A percentile compares a stretch with the other conserved stretches of the same genome.
Evolutionary conservation across 2,113 vertebrate species (phyloP).

Genomic region (Noctilio leporinus): DNA sequence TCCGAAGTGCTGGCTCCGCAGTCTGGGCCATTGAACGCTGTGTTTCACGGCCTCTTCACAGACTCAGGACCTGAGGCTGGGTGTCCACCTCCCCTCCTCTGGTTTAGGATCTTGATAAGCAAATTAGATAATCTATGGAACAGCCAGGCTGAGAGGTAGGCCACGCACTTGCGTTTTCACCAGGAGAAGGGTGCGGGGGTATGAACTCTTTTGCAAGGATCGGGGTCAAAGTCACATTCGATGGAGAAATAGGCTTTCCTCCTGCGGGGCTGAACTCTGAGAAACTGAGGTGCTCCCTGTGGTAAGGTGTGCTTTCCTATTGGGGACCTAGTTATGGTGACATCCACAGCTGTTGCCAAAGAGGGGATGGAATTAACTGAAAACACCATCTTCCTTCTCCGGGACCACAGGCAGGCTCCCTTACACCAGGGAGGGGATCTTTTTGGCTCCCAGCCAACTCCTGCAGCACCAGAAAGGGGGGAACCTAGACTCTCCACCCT

Average conservation of each 20-base stretch:
- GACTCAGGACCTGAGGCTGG: neutral
- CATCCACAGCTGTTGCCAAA: no score
- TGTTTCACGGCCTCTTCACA: neutral
- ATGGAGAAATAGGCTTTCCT: neutral
- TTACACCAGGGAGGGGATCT: neutral
- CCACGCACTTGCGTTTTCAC: neutral
- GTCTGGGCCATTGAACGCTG: neutral
- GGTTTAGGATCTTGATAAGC: neutral
- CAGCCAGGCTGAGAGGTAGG: neutral
- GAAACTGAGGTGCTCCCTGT: neutral
- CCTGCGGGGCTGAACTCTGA: neutral
- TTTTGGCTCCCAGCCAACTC: neutral
- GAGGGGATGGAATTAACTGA: neutral
- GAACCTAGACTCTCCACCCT: no score
- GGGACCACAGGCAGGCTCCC: neutral
- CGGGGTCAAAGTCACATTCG: neutral
- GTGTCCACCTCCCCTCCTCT: neutral
- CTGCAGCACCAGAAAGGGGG: neutral
- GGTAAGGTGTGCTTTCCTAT: neutral
- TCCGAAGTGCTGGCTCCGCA: neutral
- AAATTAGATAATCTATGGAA: neutral
- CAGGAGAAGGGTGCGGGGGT: neutral
- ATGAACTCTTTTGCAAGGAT: neutral
- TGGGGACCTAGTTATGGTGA: neutral
- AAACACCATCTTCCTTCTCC: accelerated